phyloP scores from a whole-genome alignment of 2,797 vertebrate species.

The Muraenolepis orangiensis region DNA sequence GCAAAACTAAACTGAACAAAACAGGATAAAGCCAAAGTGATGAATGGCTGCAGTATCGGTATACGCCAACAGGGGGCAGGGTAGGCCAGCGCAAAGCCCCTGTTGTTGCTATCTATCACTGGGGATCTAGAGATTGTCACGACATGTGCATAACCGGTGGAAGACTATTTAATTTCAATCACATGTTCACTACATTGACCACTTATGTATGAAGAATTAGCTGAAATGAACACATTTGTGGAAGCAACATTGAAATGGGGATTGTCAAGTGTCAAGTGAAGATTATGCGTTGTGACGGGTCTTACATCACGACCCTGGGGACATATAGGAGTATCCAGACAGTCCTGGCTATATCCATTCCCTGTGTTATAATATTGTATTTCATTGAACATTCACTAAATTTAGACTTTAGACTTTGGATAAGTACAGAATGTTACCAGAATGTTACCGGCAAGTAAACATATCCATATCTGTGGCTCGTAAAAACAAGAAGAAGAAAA shows the following conservation, averaged over 20 bases:
- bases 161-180: not conserved
- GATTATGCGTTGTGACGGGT: not conserved
- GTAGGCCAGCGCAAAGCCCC: constrained; percentile 30
- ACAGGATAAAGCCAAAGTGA: not conserved
- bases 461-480: not conserved
- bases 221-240: not conserved
- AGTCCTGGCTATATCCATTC: not conserved
- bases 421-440: not conserved
- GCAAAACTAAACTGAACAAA: not conserved
- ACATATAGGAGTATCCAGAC: not conserved
- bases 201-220: not conserved
- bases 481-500: not conserved
- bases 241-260: not conserved
- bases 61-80: constrained; percentile 71
- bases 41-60: not conserved
- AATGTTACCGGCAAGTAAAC: too few relatives aligned
- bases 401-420: not conserved
- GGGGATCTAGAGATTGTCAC: constrained; percentile 20
- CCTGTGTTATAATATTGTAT: not conserved
- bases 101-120: not conserved
- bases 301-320: not conserved
- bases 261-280: not conserved
- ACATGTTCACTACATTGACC: not conserved
- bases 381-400: not conserved
- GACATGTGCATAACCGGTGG: not conserved